A percentile compares a stretch with the other conserved stretches of the same genome.
Evolutionary conservation across 2,113 vertebrate species (phyloP).

Genomic region (Junco hyemalis): DNA sequence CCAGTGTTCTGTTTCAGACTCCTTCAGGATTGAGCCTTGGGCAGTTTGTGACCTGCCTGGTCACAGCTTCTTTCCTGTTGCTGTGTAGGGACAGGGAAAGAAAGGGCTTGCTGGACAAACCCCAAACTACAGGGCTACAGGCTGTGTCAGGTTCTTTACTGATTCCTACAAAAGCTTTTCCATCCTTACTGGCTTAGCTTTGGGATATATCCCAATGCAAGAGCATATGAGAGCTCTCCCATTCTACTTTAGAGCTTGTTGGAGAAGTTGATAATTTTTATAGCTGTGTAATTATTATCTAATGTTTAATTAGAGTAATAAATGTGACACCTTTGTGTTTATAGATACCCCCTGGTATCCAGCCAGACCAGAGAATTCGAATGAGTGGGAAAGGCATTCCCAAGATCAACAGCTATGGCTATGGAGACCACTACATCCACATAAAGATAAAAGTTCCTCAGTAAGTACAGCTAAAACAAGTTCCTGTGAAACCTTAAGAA

Average conservation of each 20-base stretch:
- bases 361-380: conserved; percentile 88
- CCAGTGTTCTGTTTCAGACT: neutral
- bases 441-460: conserved; percentile 93
- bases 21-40: neutral
- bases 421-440: conserved; percentile 94
- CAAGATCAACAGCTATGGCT: conserved; percentile 89
- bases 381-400: conserved; percentile 92
- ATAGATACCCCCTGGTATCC: conserved; percentile 89
- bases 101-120: neutral
- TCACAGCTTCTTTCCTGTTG: neutral
- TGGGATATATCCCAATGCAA: neutral
- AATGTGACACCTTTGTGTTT: neutral
- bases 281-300: neutral
- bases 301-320: neutral
- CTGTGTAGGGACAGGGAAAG: neutral
- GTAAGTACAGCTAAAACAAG: conserved; percentile 72
- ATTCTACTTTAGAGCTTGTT: neutral
- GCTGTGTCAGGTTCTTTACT: neutral
- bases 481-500: neutral
- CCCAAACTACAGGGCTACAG: neutral
- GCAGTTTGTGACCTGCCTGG: neutral
- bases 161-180: neutral
- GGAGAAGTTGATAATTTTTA: neutral
- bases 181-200: neutral
- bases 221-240: neutral